Conservation (phyloP, 2,888 invertebrate species). For the Eubasilissa splendida region DNA sequence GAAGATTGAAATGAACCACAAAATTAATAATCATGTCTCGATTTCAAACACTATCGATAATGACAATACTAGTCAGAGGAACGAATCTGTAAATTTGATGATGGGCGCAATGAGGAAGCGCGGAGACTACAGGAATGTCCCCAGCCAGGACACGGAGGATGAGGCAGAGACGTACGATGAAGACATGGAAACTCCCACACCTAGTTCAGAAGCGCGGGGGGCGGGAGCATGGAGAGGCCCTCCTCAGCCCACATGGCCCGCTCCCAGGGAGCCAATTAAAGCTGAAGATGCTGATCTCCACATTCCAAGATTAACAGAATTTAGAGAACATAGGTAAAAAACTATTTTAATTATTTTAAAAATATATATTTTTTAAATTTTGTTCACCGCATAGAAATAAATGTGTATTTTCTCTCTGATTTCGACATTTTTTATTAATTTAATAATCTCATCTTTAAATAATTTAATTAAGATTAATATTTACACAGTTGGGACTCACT, state of each 20-base stretch:
- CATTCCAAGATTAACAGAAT: slow-evolving; percentile 76
- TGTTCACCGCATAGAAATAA: too few relatives aligned
- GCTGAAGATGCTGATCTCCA: slow-evolving; percentile 74
- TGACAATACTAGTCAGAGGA: slow-evolving; percentile 50
- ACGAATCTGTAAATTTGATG: slow-evolving; percentile 63
- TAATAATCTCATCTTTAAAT: too few relatives aligned
- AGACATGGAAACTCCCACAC: slow-evolving; percentile 64
- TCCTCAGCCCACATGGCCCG: slow-evolving; percentile 58
- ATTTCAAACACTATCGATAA: slow-evolving; percentile 61
- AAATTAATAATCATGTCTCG: slow-evolving; percentile 66
- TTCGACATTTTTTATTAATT: too few relatives aligned
- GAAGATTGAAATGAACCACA: slow-evolving; percentile 83
- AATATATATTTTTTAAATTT: too few relatives aligned
- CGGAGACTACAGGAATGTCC: slow-evolving; percentile 82
- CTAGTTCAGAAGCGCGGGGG: slow-evolving; percentile 63
- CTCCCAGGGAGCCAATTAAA: slow-evolving; percentile 39
- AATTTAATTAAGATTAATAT: too few relatives aligned
- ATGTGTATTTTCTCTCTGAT: too few relatives aligned
- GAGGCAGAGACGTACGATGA: slow-evolving; percentile 71
- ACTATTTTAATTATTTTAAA: neutral
- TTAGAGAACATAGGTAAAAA: slow-evolving; percentile 72
- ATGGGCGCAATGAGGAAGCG: slow-evolving; percentile 71
- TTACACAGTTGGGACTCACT: too few relatives aligned
- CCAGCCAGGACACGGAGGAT: slow-evolving; percentile 79
- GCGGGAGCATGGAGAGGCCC: slow-evolving; percentile 64